Base-by-base conservation (phyloP, 2,113 vertebrate genomes). In the Edolisoma coerulescens region DNA sequence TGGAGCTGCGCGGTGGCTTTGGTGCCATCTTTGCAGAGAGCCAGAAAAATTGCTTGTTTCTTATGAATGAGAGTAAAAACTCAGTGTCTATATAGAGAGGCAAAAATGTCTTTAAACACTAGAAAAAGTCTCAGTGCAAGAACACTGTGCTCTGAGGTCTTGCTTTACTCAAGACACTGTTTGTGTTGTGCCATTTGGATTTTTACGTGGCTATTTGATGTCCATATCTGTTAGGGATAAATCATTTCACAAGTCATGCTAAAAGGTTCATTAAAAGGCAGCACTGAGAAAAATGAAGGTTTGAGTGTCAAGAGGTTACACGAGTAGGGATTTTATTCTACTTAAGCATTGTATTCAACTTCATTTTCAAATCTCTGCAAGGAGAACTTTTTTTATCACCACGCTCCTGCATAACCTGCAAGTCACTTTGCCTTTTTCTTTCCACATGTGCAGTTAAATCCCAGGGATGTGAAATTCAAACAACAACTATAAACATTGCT, bases 1-100 rank as follows among this genome's bases (percentile, higher is more conserved):
- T 0, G 17, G 53, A 69, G 27, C 54, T 20, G 23, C 0, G 2
- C 1, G 1, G 37, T 4, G 67, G 52, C 7, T 54, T 49, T 35
- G 68, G 9, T 59, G 42, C 6, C 33, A 4, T 13, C 84, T 57
- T 18, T 27, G 37, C 35, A 56, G 22, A 44, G 16, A 79, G 53
- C 6, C 70, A 56, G 78, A 83, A 70, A 59, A 28, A 14, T 20
- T 7, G 15, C 13, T 68, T 15, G 11, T 57, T 84, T 37, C 20
- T 75, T 18, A 30, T 3, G 1, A 57, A 59, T 74, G 19, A 44
- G 17, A 60, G 18, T 6, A 23, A 54, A 92, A 93, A 39, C 30
- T 71, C 39, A 22, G 33, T 22, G 69, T 56, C 41, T 73, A 64
- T 20, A 50, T 0, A 60, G 0, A 27, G 16, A 69, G 13, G 14